Base-by-base conservation (phyloP, 1,140 invertebrate species). In the Heliconius nattereri region DNA sequence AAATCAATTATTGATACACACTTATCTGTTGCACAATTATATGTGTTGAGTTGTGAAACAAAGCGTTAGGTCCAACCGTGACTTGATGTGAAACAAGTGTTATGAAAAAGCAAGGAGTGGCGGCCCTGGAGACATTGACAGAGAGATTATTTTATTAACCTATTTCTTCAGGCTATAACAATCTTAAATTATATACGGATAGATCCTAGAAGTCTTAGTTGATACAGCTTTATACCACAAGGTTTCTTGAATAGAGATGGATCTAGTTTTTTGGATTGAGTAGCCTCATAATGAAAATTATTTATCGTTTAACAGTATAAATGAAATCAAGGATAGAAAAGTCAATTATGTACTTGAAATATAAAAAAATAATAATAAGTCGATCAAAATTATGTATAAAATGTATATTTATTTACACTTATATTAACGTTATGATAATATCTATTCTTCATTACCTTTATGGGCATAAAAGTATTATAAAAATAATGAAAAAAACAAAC, bases 1-100 rank as follows among this genome's bases (percentile, higher is more conserved):
- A 78, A 81, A 83, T 81, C 83, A 81, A 83, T 85, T 83, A 79
- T 79, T 73, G 81, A 78, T 71, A 80, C 45, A 79, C 74, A 81
- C 81, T 85, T 85, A 83, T 75, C 71, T 78, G 49, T 86, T 85
- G 74, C 71, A 79, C 73, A 84, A 87, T 79, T 60, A 79, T 54
- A 78, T 76, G 79, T 84, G 73, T 77, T 78, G 82, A 80, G 85
- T 87, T 84, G 83, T 86, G 86, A 90, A 90, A 90, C 87, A 88
- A 85, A 82, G 78, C 75, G 83, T 81, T 79, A 80, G 80, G 83
- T 77, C 57, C 49, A 78, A 75, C 85, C 86, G 89, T 89, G 87
- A 88, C 87, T 85, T 60, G 82, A 77, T 72, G 71, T 80, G 77
- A 78, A 78, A 60, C 54, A 70, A 79, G 76, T 82, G 78, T 78